Base-by-base conservation (phyloP, 2,113 vertebrate genomes). In the Varanus salvator region DNA sequence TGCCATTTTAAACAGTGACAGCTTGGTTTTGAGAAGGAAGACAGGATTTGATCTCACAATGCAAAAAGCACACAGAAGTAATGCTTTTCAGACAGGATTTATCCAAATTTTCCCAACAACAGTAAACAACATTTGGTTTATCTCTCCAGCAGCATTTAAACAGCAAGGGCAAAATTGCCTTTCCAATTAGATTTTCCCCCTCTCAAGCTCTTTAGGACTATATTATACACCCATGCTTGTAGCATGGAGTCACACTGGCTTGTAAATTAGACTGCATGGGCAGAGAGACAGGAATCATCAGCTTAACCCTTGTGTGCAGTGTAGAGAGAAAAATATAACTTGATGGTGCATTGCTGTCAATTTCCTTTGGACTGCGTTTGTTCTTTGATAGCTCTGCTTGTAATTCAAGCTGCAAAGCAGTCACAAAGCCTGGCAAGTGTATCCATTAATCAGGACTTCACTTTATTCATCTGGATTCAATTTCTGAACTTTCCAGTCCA, bases 401-500 rank as follows among this genome's bases (percentile, higher is more conserved):
- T 92, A 93, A 95, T 68, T 93, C 89, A 92, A 95, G 90, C 90
- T 1, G 0, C 66, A 85, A 84, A 91, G 93, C 80, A 80, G 92
- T 85, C 77, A 69, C 88, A 93, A 91, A 50, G 95, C 91, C 76
- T 90, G 77, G 21, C 29, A 74, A 17, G 80, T 23, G 12, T 87
- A 88, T 92, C 89, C 77, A 57, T 91, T 84, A 87, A 87, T 92
- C 94, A 94, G 92, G 82, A 9, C 89, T 89, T 93, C 84, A 89
- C 89, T 69, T 6, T 83, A 87, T 84, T 81, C 80, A 87, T 87
- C 69, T 48, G 91, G 92, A 88, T 92, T 94, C 92, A 90, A 91
- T 96, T 96, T 96, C 96, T 92, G 87, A 92, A 94, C 90, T 93
- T 96, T 95, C 95, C 95, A 84, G 86, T 86, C 90, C 92, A 90